These are phyloP conservation scores for Chrysolina haemoptera DNA, from an alignment of 2,888 invertebrate genomes.

Conservation along the genomic window DNA sequence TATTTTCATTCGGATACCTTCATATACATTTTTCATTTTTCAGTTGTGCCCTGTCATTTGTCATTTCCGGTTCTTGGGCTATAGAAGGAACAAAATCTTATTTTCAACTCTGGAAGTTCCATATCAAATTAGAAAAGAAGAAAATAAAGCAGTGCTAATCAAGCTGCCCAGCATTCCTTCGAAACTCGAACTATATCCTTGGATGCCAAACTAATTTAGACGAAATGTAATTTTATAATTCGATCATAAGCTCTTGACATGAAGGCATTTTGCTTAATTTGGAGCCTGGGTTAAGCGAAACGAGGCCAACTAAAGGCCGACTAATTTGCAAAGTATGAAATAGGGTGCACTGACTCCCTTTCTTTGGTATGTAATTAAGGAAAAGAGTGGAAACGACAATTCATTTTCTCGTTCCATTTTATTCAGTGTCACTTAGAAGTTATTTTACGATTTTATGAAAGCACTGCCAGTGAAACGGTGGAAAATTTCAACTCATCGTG, in stretches of 20 bases:
- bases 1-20: too few species aligned
- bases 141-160: too few species aligned
- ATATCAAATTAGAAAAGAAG: too few species aligned
- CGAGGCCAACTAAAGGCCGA: constrained; percentile 35
- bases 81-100: too few species aligned
- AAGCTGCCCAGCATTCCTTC: too few species aligned
- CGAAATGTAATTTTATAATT: constrained; percentile 41
- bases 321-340: constrained; percentile 42
- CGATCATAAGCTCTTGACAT: constrained; percentile 38
- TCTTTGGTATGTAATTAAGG: constrained; percentile 57
- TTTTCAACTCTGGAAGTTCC: too few species aligned
- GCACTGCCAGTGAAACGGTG: constrained; percentile 47
- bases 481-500: constrained; percentile 62
- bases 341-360: constrained; percentile 39
- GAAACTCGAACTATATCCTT: neutral
- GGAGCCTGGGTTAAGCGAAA: constrained; percentile 42
- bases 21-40: too few species aligned
- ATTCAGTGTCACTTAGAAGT: constrained; percentile 63
- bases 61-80: too few species aligned
- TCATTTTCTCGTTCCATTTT: constrained; percentile 63
- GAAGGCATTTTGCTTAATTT: constrained; percentile 44
- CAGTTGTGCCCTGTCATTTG: too few species aligned
- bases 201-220: constrained; percentile 30
- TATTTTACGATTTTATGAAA: constrained; percentile 63
- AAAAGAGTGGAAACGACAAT: constrained; percentile 63